These are phyloP conservation scores for Tiliqua scincoides DNA, from an alignment of 2,113 vertebrate species.

Conservation along the genomic window DNA sequence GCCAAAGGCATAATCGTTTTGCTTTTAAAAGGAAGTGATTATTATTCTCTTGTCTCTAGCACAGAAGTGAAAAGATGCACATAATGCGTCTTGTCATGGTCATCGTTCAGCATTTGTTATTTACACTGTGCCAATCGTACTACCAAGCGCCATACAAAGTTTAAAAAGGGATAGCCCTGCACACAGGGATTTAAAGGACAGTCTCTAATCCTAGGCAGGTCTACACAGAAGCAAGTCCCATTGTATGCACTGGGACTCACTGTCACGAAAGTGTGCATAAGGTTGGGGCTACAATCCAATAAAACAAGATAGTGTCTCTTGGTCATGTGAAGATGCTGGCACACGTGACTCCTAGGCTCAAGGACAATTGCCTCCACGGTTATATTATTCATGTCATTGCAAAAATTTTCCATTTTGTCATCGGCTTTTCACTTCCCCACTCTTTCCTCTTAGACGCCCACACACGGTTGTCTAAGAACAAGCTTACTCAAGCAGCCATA, in stretches of 20 bases:
- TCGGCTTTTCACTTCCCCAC: not conserved
- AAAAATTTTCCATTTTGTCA: constrained; percentile 6
- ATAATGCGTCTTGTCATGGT: not conserved
- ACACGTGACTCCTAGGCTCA: not conserved
- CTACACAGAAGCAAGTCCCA: too few species aligned
- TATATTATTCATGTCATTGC: not conserved
- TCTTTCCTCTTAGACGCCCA: not conserved
- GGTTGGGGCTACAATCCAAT: not conserved
- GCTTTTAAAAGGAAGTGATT: not conserved
- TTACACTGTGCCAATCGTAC: not conserved
- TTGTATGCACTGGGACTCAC: too few species aligned
- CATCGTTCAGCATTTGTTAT: not conserved
- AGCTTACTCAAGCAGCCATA: not conserved
- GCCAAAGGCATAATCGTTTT: not conserved
- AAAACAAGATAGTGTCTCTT: not conserved
- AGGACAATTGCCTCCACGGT: not conserved
- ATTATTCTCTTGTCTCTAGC: not conserved
- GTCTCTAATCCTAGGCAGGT: too few species aligned
- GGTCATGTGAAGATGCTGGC: not conserved
- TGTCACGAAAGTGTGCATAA: too few species aligned
- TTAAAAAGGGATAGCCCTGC: not conserved
- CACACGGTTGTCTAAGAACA: not conserved
- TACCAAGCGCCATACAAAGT: not conserved
- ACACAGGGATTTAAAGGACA: too few species aligned
- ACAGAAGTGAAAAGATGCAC: not conserved